phyloP scores from a whole-genome alignment of 2,797 vertebrate species.

The Aeoliscus strigatus region DNA sequence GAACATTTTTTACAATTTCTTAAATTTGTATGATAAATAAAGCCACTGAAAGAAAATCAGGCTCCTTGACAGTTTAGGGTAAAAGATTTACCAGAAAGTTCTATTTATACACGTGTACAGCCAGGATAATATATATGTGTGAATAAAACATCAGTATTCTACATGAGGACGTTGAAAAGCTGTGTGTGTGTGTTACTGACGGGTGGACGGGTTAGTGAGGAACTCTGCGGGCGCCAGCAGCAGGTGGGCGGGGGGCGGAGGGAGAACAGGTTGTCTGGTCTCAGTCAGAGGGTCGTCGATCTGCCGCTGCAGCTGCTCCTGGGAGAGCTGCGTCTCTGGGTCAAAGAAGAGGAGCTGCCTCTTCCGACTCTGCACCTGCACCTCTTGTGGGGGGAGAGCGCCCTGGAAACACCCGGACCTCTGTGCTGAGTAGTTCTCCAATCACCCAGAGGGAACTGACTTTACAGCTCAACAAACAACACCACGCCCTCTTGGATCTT shows the following conservation, averaged over 20 bases:
- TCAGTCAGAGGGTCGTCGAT: conserved; percentile 38
- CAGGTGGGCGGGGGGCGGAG: conserved; percentile 1
- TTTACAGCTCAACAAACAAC: background rate
- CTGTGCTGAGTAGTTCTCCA: too few relatives aligned
- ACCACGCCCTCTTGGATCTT: conserved; percentile 37
- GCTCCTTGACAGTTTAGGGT: too few relatives aligned
- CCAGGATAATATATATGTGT: too few relatives aligned
- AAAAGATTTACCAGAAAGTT: too few relatives aligned
- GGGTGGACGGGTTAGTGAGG: conserved; percentile 53
- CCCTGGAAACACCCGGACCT: too few relatives aligned
- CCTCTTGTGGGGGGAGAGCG: conserved; percentile 16
- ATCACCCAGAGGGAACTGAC: too few relatives aligned
- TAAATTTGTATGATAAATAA: too few relatives aligned
- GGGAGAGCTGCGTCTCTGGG: conserved; percentile 60
- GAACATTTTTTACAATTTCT: too few relatives aligned
- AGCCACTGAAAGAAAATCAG: too few relatives aligned
- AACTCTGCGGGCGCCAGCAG: conserved; percentile 39
- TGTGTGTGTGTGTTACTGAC: conserved; percentile 67
- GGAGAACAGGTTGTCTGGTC: conserved; percentile 17
- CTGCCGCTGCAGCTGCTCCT: conserved; percentile 47
- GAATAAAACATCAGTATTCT: too few relatives aligned
- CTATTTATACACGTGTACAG: too few relatives aligned
- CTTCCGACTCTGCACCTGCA: conserved; percentile 31
- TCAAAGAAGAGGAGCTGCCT: conserved; percentile 74
- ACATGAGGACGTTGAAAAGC: too few relatives aligned